Evolutionary conservation across 2,797 vertebrate genomes (phyloP).

Genomic region (Fistularia commersonii): DNA sequence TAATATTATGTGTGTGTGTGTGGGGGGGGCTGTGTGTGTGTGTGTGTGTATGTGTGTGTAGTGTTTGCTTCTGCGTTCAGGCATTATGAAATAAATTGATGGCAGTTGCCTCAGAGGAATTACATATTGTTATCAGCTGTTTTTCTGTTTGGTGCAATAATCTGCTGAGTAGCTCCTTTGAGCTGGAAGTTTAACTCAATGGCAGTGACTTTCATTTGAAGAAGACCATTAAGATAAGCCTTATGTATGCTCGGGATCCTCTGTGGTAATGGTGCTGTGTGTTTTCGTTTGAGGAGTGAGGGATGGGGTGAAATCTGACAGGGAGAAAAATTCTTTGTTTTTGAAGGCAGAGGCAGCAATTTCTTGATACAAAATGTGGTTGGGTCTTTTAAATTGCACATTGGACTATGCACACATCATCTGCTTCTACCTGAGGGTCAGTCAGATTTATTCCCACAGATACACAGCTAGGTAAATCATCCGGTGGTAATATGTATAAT

Average conservation of each 20-base stretch:
- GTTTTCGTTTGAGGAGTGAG: no score
- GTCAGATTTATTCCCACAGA: no score
- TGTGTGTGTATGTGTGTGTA: background rate
- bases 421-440: no score
- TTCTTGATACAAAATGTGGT: no score
- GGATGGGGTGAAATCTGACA: slow-evolving; percentile 14
- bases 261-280: slow-evolving; percentile 21
- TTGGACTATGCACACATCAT: no score
- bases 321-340: background rate
- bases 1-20: slow-evolving; percentile 5
- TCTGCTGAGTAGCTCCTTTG: slow-evolving; percentile 16
- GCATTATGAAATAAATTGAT: slow-evolving; percentile 24
- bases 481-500: no score
- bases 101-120: slow-evolving; percentile 12
- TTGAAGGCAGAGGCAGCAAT: no score
- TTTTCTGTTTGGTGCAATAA: slow-evolving; percentile 14
- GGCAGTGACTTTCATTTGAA: slow-evolving; percentile 11
- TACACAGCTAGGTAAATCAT: no score
- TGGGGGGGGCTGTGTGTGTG: no score
- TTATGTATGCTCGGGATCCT: slow-evolving; percentile 3
- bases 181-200: slow-evolving; percentile 19
- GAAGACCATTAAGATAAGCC: slow-evolving; percentile 28
- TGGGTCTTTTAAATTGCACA: no score
- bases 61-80: background rate
- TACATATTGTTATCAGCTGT: slow-evolving; percentile 27